phyloP scores from a whole-genome alignment of 2,113 vertebrate genomes.

The Acrocephalus kingi region DNA sequence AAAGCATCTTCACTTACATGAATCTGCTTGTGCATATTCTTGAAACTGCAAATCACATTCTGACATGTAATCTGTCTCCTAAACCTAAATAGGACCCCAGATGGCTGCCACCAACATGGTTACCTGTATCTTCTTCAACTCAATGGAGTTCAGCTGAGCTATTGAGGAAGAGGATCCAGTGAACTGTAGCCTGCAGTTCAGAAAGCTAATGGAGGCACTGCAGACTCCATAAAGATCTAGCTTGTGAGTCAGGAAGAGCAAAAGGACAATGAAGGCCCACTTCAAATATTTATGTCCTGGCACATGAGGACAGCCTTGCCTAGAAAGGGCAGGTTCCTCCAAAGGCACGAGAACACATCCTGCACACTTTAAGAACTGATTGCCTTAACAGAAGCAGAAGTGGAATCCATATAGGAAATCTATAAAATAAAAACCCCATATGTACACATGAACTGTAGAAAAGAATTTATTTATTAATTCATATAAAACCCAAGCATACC shows the following conservation, averaged over 20 bases:
- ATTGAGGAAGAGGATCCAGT: not conserved
- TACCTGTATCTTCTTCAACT: not conserved
- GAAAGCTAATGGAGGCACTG: not conserved
- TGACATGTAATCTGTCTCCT: not conserved
- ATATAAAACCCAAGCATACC: not conserved
- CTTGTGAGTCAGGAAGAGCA: not conserved
- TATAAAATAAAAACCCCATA: accelerated
- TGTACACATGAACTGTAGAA: not conserved
- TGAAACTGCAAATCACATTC: not conserved
- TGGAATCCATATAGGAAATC: not conserved
- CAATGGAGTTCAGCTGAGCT: not conserved
- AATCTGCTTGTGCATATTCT: not conserved
- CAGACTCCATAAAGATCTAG: not conserved
- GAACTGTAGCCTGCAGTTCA: not conserved
- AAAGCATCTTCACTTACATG: not conserved
- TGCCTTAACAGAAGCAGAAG: not conserved
- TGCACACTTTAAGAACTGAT: accelerated
- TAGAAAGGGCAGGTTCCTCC: not conserved
- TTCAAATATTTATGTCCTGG: not conserved
- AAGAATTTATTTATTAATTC: not conserved
- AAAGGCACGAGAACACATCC: accelerated
- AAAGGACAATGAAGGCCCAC: not conserved
- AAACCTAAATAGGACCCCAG: not conserved
- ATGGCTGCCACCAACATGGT: not conserved
- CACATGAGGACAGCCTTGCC: not conserved